Conservation (phyloP, 2,888 invertebrate genomes). For the Stenchaetothrips biformis region DNA sequence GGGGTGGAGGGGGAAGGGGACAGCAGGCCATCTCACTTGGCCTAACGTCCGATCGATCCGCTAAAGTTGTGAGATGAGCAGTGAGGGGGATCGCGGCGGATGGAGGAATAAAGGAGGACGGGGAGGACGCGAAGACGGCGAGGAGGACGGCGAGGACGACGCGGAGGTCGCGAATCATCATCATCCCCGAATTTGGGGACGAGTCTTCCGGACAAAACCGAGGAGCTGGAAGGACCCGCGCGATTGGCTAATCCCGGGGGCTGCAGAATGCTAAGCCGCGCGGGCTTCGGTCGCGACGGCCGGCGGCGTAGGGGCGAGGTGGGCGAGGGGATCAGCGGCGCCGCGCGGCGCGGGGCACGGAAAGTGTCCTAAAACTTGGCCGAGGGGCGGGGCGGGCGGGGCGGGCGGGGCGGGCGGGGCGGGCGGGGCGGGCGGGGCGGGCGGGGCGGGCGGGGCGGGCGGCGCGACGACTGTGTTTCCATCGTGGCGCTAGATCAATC, state of each 20-base stretch:
- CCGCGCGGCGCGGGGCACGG: no score
- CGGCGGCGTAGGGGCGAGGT: background rate
- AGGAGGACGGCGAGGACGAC: background rate
- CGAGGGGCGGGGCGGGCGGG: background rate
- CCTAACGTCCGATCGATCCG: no score
- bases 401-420: no score
- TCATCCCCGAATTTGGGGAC: background rate
- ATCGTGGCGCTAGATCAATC: background rate
- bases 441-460: no score
- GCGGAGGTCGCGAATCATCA: background rate
- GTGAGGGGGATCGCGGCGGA: no score
- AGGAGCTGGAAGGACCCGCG: background rate
- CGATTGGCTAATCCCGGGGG: conserved; percentile 1
- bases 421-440: no score
- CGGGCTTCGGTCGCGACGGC: no score
- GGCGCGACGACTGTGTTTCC: background rate
- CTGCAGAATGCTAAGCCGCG: no score
- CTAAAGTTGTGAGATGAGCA: no score
- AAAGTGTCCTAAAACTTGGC: background rate
- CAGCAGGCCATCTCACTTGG: no score
- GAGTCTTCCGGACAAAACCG: background rate
- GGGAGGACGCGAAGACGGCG: background rate
- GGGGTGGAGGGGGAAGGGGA: background rate
- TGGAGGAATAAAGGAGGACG: background rate
- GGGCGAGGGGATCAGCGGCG: background rate